A percentile compares a stretch with the other conserved stretches of the same genome.
Conservation (phyloP, 2,888 invertebrate genomes). For the Pelosia muscerda region DNA sequence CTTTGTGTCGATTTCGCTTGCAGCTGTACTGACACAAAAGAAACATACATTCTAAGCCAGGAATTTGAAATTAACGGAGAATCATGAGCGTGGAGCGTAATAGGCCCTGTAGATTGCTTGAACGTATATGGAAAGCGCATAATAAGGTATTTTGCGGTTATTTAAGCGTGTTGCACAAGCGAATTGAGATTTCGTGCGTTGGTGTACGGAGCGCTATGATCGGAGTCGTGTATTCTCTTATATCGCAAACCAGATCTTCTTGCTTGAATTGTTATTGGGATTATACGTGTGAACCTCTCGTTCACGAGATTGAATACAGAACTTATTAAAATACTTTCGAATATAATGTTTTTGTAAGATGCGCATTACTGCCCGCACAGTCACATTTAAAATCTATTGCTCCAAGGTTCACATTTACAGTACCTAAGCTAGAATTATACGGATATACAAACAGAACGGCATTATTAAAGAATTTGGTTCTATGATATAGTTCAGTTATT, state of each 20-base stretch:
- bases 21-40: constrained; percentile 81
- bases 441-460: background rate
- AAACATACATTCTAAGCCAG: constrained; percentile 72
- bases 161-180: constrained; percentile 83
- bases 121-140: constrained; percentile 85
- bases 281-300: constrained; percentile 77
- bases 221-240: constrained; percentile 68
- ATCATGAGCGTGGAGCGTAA: constrained; percentile 77
- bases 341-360: constrained; percentile 42
- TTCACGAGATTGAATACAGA: constrained; percentile 65
- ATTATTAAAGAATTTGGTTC: constrained; percentile 23
- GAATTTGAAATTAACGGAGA: constrained; percentile 82
- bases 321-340: constrained; percentile 73
- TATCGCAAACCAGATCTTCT: constrained; percentile 79
- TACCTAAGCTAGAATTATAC: background rate
- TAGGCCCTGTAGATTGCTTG: constrained; percentile 79
- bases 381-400: background rate
- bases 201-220: constrained; percentile 72
- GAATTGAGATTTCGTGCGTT: constrained; percentile 84
- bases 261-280: constrained; percentile 76
- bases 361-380: constrained; percentile 1
- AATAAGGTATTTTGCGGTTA: constrained; percentile 86
- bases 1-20: constrained; percentile 76
- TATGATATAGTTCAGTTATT: constrained; percentile 27
- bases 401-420: background rate